A percentile compares a stretch with the other conserved stretches of the same genome.
Evolutionary conservation across 2,888 invertebrate species (phyloP).

Genomic region (Ophion slaviceki): DNA sequence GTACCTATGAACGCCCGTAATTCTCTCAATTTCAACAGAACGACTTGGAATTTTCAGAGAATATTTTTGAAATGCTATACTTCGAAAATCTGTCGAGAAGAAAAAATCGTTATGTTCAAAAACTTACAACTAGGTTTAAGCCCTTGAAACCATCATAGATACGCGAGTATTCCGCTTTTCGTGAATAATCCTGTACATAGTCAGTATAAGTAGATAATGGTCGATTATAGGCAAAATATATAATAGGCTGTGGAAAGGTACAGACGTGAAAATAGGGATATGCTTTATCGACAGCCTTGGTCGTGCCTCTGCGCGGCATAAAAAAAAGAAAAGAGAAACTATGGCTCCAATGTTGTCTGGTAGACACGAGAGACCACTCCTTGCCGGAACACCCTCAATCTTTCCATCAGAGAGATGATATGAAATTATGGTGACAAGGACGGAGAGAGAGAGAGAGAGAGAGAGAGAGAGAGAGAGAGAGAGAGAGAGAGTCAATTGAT

Average conservation of each 20-base stretch:
- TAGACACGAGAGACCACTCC: slow-evolving; percentile 54
- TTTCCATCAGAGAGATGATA: slow-evolving; percentile 49
- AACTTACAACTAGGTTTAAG: too few relatives aligned
- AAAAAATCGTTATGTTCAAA: too few relatives aligned
- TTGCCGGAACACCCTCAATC: slow-evolving; percentile 32
- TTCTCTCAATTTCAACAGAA: too few relatives aligned
- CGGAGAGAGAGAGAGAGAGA: not conserved
- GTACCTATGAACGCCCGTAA: too few relatives aligned
- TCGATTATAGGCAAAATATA: not conserved
- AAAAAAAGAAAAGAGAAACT: slow-evolving; percentile 25
- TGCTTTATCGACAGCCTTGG: slow-evolving; percentile 43
- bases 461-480: not conserved
- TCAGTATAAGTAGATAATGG: too few relatives aligned
- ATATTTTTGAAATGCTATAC: too few relatives aligned
- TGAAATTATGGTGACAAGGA: slow-evolving; percentile 29
- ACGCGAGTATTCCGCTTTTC: too few relatives aligned
- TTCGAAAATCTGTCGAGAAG: too few relatives aligned
- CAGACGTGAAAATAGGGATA: slow-evolving; percentile 1
- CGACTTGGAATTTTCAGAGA: too few relatives aligned
- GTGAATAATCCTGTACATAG: too few relatives aligned
- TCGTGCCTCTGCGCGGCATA: slow-evolving; percentile 38
- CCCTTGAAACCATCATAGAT: too few relatives aligned
- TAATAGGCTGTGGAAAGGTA: not conserved
- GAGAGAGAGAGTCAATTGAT: not conserved
- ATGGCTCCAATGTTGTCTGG: slow-evolving; percentile 38